Evolutionary conservation across 2,113 vertebrate genomes (phyloP), one percentile per base, ranked within the genome.

Genomic region (Crotophaga sulcirostris): DNA sequence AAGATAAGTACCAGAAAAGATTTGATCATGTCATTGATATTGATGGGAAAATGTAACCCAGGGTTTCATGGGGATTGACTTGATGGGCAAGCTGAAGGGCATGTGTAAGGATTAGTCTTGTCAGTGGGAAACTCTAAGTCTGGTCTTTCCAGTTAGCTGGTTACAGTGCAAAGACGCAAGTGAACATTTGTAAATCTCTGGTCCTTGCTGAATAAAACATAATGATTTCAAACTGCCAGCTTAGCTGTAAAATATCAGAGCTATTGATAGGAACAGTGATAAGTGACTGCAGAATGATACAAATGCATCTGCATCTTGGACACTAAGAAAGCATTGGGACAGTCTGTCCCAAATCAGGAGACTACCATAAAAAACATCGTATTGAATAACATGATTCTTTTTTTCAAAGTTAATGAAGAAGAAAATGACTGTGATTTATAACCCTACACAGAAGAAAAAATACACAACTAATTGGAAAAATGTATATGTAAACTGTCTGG

Each of bases 21-120:
- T 91, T 94, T 94, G 88, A 96, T 96, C 90, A 82, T 97, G 97
- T 97, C 95, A 97, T 67, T 97, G 94, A 96, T 95, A 97, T 96
- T 88, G 95, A 97, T 96, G 97, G 95, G 97, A 97, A 97, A 97
- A 83, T 94, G 74, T 91, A 93, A 88, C 86, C 92, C 42, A 42
- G 45, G 62, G 86, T 95, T 97, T 97, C 95, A 92, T 97, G 95
- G 96, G 93, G 96, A 95, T 97, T 97, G 96, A 84, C 95, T 96
- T 90, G 95, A 96, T 93, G 85, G 90, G 89, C 76, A 87, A 96
- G 79, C 75, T 89, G 64, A 95, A 95, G 72, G 82, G 78, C 88
- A 92, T 78, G 87, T 91, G 78, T 25, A 89, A 80, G 95, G 86
- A 96, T 96, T 96, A 95, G 81, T 67, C 78, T 94, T 95, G 93